Percentiles rank a stretch among this genome's conserved stretches.
Evolutionary conservation across 1,140 invertebrate genomes (phyloP).

Genomic region (Dendrolimus punctatus): DNA sequence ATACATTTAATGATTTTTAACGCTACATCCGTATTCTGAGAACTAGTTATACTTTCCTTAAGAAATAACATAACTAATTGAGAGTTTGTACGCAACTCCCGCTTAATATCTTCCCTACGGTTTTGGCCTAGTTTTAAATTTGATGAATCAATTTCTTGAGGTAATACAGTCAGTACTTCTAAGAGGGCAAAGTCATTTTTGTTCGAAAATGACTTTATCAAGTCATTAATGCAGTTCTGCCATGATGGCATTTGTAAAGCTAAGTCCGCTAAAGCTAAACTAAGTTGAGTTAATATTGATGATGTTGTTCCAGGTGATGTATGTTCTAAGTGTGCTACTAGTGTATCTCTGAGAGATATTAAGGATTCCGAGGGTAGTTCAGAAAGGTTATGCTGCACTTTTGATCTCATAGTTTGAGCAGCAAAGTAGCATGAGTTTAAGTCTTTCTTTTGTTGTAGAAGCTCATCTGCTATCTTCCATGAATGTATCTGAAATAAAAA

Average conservation of each 20-base stretch:
- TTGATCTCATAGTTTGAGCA: constrained; percentile 97
- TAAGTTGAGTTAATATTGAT: constrained; percentile 93
- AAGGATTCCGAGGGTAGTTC: constrained; percentile 92
- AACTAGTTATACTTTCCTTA: constrained; percentile 78
- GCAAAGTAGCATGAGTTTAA: constrained; percentile 97
- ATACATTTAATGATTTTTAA: constrained; percentile 82
- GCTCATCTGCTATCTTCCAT: constrained; percentile 96
- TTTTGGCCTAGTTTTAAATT: constrained; percentile 92
- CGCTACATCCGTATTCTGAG: constrained; percentile 67
- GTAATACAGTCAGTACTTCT: constrained; percentile 93
- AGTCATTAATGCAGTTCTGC: constrained; percentile 89
- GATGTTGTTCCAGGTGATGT: constrained; percentile 86
- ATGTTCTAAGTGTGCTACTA: constrained; percentile 91
- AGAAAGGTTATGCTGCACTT: constrained; percentile 94
- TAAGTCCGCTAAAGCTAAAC: constrained; percentile 93
- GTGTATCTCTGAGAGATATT: constrained; percentile 89
- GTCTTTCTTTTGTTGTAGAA: constrained; percentile 89
- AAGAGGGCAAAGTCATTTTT: constrained; percentile 85
- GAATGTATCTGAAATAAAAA: constrained; percentile 82
- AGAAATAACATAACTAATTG: constrained; percentile 82
- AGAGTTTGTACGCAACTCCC: constrained; percentile 81
- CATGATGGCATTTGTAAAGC: constrained; percentile 95
- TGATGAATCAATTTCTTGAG: constrained; percentile 94
- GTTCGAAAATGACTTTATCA: constrained; percentile 82
- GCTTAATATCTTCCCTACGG: constrained; percentile 85